These are phyloP conservation scores for Pentalonia nigronervosa DNA, from an alignment of 1,140 invertebrate species.

Conservation along the genomic window DNA sequence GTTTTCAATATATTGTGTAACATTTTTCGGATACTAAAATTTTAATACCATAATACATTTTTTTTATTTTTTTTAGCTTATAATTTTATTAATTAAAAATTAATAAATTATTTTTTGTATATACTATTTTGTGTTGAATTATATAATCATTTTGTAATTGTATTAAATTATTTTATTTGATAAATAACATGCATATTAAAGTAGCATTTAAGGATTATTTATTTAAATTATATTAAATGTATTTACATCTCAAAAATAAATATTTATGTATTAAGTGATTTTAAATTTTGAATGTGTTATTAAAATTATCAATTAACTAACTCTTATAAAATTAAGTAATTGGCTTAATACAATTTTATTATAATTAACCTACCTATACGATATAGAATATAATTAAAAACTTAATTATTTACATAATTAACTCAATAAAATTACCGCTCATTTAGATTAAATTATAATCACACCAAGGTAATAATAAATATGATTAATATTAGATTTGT, in stretches of 20 bases:
- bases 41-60: no score
- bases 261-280: not conserved
- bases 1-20: no score
- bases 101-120: not conserved
- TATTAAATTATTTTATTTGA: not conserved
- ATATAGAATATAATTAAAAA: not conserved
- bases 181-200: not conserved
- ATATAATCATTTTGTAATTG: not conserved
- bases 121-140: not conserved
- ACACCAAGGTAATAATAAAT: not conserved
- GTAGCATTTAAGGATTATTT: not conserved
- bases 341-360: not conserved
- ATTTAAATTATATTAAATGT: not conserved
- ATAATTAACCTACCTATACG: not conserved
- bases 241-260: not conserved
- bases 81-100: not conserved
- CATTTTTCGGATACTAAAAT: no score
- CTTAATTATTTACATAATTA: conserved; percentile 5
- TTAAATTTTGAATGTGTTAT: not conserved
- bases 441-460: conserved; percentile 3
- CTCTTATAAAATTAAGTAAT: not conserved
- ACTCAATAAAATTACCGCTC: not conserved
- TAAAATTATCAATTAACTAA: not conserved
- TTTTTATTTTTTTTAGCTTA: no score
- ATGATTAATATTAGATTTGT: not conserved